Percentiles rank a stretch among this genome's conserved stretches.
These are phyloP conservation scores for Pipa parva DNA, from an alignment of 2,113 vertebrate species.

Conservation along the genomic window DNA sequence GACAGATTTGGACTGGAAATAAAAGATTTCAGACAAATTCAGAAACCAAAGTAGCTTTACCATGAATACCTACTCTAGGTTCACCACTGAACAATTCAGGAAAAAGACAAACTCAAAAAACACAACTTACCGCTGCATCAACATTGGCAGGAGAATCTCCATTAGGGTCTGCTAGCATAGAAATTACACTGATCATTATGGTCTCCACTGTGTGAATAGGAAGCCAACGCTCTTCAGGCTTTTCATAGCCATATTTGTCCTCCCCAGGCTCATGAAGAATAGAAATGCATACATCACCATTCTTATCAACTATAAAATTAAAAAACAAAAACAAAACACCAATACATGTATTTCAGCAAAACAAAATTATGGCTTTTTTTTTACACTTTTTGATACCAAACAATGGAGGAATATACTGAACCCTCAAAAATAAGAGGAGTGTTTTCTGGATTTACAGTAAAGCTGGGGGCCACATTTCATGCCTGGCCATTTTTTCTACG, in stretches of 20 bases:
- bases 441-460: too few species aligned
- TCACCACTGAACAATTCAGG: neutral
- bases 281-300: constrained; percentile 98
- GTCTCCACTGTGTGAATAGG: constrained; percentile 98
- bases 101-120: neutral
- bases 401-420: too few species aligned
- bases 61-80: too few species aligned
- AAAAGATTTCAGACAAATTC: neutral
- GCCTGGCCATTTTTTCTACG: too few species aligned
- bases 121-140: constrained; percentile 88
- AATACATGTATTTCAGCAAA: too few species aligned
- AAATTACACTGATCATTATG: constrained; percentile 99
- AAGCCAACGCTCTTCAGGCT: constrained; percentile 97
- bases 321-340: neutral
- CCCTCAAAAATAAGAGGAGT: too few species aligned
- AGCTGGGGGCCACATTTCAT: too few species aligned
- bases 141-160: constrained; percentile 97
- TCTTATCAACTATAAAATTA: constrained; percentile 85
- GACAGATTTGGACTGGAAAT: neutral
- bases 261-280: constrained; percentile 98
- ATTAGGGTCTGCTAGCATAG: constrained; percentile 98
- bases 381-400: too few species aligned
- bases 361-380: too few species aligned
- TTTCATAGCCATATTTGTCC: constrained; percentile 98
- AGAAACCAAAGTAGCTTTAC: neutral